phyloP scores from a whole-genome alignment of 2,113 vertebrate genomes.

The Zeus faber region DNA sequence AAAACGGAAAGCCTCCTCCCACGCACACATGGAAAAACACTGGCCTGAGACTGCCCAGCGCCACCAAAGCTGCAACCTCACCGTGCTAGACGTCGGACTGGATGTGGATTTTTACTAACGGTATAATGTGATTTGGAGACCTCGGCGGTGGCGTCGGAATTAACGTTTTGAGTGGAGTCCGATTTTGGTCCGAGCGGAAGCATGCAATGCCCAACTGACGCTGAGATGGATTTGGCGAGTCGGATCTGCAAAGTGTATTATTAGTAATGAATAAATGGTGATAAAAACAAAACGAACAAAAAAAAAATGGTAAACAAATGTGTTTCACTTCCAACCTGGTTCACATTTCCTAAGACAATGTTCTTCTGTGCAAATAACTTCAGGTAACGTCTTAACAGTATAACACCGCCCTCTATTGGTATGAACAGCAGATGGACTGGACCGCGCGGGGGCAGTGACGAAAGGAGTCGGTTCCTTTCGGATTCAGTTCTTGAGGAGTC shows the following conservation, averaged over 20 bases:
- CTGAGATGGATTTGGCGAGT: too few relatives aligned
- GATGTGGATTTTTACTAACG: rapidly evolving
- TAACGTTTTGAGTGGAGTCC: too few relatives aligned
- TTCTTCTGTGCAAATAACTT: too few relatives aligned
- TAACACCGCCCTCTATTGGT: conserved; percentile 56
- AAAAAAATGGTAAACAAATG: neutral
- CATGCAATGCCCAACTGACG: too few relatives aligned
- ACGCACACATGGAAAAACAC: conserved; percentile 3
- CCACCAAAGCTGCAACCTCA: neutral
- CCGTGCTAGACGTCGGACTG: neutral
- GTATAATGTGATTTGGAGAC: too few relatives aligned
- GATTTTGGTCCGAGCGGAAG: too few relatives aligned
- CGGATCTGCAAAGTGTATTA: neutral
- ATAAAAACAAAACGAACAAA: neutral
- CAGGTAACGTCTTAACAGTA: conserved; percentile 3
- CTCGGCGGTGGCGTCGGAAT: too few relatives aligned
- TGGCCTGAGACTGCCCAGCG: conserved; percentile 1
- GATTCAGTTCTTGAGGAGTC: too few relatives aligned
- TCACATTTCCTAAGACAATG: too few relatives aligned
- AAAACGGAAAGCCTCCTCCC: neutral
- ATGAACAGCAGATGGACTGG: conserved; percentile 18
- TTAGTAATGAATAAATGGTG: neutral
- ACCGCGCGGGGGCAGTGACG: too few relatives aligned
- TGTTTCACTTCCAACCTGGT: too few relatives aligned
- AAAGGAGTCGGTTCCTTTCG: too few relatives aligned